Evolutionary conservation across 2,113 vertebrate genomes (phyloP), one percentile per base, ranked within the genome.

Genomic region (Calyptomena viridis): DNA sequence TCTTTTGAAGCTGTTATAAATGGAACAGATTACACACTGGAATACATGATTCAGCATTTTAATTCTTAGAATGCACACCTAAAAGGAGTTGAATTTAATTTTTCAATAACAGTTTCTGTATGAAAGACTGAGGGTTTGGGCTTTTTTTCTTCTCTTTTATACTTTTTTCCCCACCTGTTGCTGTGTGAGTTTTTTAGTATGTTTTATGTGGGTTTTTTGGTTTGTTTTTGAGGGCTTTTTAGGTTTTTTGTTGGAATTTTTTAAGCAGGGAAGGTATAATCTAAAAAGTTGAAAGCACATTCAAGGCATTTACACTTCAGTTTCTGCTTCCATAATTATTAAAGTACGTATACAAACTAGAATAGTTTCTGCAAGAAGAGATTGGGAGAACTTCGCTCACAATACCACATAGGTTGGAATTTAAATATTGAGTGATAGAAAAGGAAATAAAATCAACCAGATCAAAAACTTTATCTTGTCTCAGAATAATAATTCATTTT

Each of bases 51-150:
- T 67, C 39, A 40, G 7, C 20, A 53, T 75, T 83, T 89, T 49
- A 80, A 58, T 68, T 84, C 44, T 76, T 73, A n/a, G 11, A 76
- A 76, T 42, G 28, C 6, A 46, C 15, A 84, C 1, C 3, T 58
- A 50, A 80, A 72, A 63, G 1, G 18, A 47, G 3, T 11, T 55
- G 12, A 33, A 60, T 64, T 60, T 14, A 50, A 16, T 30, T 14
- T 67, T 59, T 68, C 39, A 58, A 68, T 6, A 86, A 28, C 5
- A 47, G 11, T 44, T 76, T 90, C 33, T 76, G 6, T 56, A 17
- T 66, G 78, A 60, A 72, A 40, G 12, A 7, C 5, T 33, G 6
- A 1, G 2, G 0, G 0, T 18, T 22, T 7, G 12, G 12, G 6
- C 17, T 63, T 20, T 33, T 53, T 49, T 50, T 21, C 19, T 42